phyloP scores from a whole-genome alignment of 2,888 invertebrate genomes.

The Campoplex capitator region DNA sequence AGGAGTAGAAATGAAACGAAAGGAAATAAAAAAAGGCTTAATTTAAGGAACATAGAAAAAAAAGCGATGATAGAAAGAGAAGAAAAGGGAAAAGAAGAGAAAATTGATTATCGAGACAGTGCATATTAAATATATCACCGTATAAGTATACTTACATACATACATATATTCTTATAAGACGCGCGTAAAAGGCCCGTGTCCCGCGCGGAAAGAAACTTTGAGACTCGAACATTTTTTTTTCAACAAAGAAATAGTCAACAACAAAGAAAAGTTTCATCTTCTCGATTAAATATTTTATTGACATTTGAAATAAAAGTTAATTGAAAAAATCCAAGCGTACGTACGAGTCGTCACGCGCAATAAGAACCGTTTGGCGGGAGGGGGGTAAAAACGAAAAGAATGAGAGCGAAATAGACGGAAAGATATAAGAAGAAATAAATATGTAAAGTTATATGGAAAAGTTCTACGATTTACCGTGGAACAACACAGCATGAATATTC shows the following conservation, averaged over 20 bases:
- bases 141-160: constrained; percentile 55
- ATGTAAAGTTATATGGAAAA: constrained; percentile 48
- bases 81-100: constrained; percentile 41
- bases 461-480: constrained; percentile 42
- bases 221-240: constrained; percentile 11
- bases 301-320: constrained; percentile 26
- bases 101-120: constrained; percentile 67
- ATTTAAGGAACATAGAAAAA: constrained; percentile 63
- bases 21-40: constrained; percentile 68
- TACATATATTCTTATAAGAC: constrained; percentile 73
- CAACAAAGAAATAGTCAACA: neutral
- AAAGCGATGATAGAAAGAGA: constrained; percentile 38
- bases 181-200: constrained; percentile 49
- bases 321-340: constrained; percentile 30
- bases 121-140: constrained; percentile 68
- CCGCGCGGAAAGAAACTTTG: constrained; percentile 16
- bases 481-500: constrained; percentile 7
- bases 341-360: constrained; percentile 36
- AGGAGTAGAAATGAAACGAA: constrained; percentile 46
- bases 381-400: neutral
- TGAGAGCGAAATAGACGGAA: constrained; percentile 1
- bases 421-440: neutral
- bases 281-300: constrained; percentile 12
- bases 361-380: constrained; percentile 6
- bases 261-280: constrained; percentile 9